Evolutionary conservation across 2,113 vertebrate genomes (phyloP).

Genomic region (Hemibagrus wyckioides): DNA sequence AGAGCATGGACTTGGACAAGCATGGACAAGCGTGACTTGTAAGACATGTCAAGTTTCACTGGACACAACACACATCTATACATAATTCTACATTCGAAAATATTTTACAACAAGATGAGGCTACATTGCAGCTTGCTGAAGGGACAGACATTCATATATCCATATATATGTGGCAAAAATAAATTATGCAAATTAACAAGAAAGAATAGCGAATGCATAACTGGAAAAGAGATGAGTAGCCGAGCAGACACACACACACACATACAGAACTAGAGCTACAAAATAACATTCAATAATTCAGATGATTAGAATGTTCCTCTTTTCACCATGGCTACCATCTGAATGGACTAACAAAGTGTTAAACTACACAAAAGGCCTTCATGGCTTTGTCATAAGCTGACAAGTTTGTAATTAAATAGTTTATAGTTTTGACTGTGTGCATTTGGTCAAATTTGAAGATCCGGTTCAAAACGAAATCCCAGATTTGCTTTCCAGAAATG

Average conservation of each 20-base stretch:
- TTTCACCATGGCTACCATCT: neutral
- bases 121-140: constrained; percentile 4
- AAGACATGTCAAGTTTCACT: constrained; percentile 4
- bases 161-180: constrained; percentile 6
- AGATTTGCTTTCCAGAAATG: neutral
- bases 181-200: constrained; percentile 15
- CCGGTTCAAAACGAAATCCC: constrained; percentile 7
- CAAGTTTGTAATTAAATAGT: neutral
- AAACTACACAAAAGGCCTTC: constrained; percentile 44
- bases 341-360: neutral
- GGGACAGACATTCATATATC: neutral
- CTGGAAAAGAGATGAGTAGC: neutral
- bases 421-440: neutral
- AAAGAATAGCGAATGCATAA: neutral
- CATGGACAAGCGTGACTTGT: too few species aligned
- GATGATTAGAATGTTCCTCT: constrained; percentile 5
- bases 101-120: constrained; percentile 24
- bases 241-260: neutral
- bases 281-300: neutral
- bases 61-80: constrained; percentile 21
- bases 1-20: neutral
- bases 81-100: constrained; percentile 26
- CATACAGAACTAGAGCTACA: neutral
- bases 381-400: constrained; percentile 30
- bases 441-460: neutral